Evolutionary conservation across 2,113 vertebrate genomes (phyloP).

Genomic region (Eidolon helvum): DNA sequence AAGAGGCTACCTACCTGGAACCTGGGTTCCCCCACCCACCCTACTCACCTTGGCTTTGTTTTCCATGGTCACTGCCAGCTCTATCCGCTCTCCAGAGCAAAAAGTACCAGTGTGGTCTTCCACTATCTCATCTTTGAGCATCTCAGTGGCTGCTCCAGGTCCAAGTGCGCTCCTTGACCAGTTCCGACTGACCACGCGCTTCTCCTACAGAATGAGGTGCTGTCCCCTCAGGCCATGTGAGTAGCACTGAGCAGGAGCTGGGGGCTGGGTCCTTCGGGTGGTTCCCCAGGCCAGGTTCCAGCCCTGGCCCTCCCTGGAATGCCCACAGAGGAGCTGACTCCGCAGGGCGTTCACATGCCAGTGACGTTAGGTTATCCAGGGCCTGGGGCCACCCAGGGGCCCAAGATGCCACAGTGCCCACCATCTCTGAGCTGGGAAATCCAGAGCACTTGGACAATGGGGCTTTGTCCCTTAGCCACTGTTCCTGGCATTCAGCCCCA

Average conservation of each 20-base stretch:
- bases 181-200: constrained; percentile 91
- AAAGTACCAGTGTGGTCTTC: constrained; percentile 78
- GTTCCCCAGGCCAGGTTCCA: not conserved
- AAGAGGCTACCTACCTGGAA: not conserved
- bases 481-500: not conserved
- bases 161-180: constrained; percentile 74
- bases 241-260: not conserved
- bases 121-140: constrained; percentile 79
- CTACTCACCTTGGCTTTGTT: constrained; percentile 92
- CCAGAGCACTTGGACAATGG: constrained; percentile 7
- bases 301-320: constrained; percentile 28
- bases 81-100: constrained; percentile 90
- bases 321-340: not conserved
- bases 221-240: not conserved
- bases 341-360: constrained; percentile 10
- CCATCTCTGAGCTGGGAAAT: constrained; percentile 49
- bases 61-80: constrained; percentile 93
- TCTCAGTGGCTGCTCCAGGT: constrained; percentile 69
- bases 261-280: not conserved
- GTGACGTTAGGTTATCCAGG: constrained; percentile 44
- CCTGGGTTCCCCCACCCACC: not conserved
- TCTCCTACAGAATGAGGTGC: constrained; percentile 84
- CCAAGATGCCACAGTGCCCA: constrained; percentile 31
- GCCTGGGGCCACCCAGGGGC: not conserved
- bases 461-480: constrained; percentile 38